Percentiles rank a stretch among this genome's conserved stretches.
Conservation (phyloP, 2,113 vertebrate species). For the Zosterops hypoxanthus region DNA sequence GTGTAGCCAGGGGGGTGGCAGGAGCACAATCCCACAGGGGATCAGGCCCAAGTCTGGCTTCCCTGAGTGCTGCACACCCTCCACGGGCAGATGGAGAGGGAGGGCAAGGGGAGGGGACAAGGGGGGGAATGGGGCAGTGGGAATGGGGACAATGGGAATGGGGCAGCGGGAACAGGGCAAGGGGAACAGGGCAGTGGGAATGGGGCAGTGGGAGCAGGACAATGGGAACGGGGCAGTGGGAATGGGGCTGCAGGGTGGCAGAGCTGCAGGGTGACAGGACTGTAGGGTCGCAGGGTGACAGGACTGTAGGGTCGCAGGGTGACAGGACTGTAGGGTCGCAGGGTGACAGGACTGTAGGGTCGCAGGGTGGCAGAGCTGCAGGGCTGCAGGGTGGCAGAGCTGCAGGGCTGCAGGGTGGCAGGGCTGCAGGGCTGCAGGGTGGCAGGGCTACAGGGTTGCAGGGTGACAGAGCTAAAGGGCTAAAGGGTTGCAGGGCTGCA, state of each 20-base stretch:
- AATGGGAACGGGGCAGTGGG: neutral
- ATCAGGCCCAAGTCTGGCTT: neutral
- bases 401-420: neutral
- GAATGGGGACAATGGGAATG: fast-evolving
- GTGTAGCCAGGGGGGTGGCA: neutral
- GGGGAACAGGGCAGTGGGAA: neutral
- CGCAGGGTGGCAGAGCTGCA: no score
- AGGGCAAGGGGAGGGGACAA: neutral
- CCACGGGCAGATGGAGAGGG: neutral
- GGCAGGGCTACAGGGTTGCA: neutral
- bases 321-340: no score
- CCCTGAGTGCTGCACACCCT: neutral
- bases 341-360: neutral
- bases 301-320: no score
- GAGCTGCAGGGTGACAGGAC: no score
- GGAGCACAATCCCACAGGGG: neutral
- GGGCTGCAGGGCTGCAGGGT: neutral
- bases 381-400: no score
- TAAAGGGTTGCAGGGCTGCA: neutral
- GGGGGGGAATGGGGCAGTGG: neutral
- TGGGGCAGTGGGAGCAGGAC: neutral
- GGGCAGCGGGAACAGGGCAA: neutral
- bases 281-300: no score
- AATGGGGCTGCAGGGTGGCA: no score
- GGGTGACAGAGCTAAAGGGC: neutral